Evolutionary conservation across 1,140 invertebrate species (phyloP).

Genomic region (Ceratitis capitata): DNA sequence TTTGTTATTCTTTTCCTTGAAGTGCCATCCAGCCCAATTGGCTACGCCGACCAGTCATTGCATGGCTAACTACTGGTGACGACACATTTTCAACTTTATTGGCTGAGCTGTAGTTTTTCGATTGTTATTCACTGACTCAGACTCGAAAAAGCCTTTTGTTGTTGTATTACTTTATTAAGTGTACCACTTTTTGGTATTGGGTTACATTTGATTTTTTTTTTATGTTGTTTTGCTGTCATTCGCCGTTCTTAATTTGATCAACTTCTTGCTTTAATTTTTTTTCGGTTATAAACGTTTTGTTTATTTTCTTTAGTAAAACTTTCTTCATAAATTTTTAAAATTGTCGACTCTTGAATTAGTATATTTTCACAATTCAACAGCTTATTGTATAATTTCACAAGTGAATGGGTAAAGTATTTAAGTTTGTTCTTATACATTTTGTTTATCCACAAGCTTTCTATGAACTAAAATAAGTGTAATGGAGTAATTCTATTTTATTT

Average conservation of each 20-base stretch:
- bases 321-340: conserved; percentile 62
- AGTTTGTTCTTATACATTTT: no score
- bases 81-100: neutral
- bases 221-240: neutral
- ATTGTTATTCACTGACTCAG: neutral
- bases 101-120: neutral
- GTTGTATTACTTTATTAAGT: neutral
- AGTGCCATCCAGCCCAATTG: neutral
- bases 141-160: neutral
- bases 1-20: neutral
- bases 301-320: conserved; percentile 49
- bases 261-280: conserved; percentile 1
- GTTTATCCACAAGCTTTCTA: no score
- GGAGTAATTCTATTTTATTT: no score
- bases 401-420: conserved; percentile 22
- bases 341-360: conserved; percentile 17
- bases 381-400: conserved; percentile 59
- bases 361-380: conserved; percentile 44
- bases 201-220: neutral
- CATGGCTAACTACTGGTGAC: neutral
- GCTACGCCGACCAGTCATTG: neutral
- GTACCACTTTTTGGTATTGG: neutral
- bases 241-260: conserved; percentile 39
- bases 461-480: no score
- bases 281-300: neutral